Percentiles rank a stretch among this genome's conserved stretches.
These are phyloP conservation scores for Dermolepida albohirtum DNA, from an alignment of 2,888 invertebrate species.

Conservation along the genomic window DNA sequence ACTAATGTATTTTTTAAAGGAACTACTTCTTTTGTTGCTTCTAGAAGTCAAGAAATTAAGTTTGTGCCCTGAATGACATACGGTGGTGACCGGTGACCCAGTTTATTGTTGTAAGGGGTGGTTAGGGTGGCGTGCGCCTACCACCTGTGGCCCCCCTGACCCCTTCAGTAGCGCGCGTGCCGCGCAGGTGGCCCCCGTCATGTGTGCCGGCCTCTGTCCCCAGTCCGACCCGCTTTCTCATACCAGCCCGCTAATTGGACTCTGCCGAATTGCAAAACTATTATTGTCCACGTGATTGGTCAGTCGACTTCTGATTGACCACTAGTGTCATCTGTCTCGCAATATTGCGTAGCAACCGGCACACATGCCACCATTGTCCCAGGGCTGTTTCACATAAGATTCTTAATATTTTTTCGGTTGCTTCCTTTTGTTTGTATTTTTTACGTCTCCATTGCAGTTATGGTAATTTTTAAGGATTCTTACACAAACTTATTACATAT, in stretches of 20 bases:
- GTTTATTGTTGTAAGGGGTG: conserved; percentile 49
- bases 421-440: background rate
- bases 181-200: conserved; percentile 55
- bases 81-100: conserved; percentile 48
- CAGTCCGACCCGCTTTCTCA: conserved; percentile 37
- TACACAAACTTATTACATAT: too few species aligned
- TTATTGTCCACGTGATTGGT: conserved; percentile 43
- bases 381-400: conserved; percentile 11
- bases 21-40: background rate
- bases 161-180: conserved; percentile 51
- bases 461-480: too few species aligned
- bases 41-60: conserved; percentile 31
- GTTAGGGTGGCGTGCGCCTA: conserved; percentile 55
- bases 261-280: conserved; percentile 46
- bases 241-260: conserved; percentile 47
- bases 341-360: conserved; percentile 23
- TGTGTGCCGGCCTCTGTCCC: conserved; percentile 47
- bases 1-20: too few species aligned
- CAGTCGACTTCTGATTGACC: conserved; percentile 41
- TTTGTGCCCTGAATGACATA: conserved; percentile 41
- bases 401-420: background rate
- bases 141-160: conserved; percentile 54
- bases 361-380: conserved; percentile 31
- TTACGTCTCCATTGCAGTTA: too few species aligned
- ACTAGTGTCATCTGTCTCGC: conserved; percentile 30